Base-by-base conservation (phyloP, 1,140 invertebrate species). In the Dolichoris vasculosae region DNA sequence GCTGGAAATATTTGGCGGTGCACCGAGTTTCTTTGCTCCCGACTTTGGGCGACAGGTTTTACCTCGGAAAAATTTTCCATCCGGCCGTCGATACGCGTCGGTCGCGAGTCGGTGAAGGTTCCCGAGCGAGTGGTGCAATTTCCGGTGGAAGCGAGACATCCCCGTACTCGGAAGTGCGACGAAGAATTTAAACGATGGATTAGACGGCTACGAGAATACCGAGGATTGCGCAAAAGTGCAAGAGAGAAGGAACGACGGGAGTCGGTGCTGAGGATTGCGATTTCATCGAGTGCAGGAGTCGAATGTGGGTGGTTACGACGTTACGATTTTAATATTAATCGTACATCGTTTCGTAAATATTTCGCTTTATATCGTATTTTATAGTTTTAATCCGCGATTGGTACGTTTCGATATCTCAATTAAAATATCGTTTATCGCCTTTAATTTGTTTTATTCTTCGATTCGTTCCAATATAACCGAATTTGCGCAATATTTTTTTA, bases 251-350 rank as follows among this genome's bases (percentile, higher is more conserved):
- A 82, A 9, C 46, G 69, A 32, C 71, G 63, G 26, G 40, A 51
- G 23, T 35, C 46, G n/a, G 82, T 83, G 82, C 73, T 67, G 82
- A 83, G 82, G 55, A 77, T 83, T 67, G 82, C 82, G 82, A 77
- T 64, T 77, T 83, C 73, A 67, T 64, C 59, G 71, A 38, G n/a
- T 38, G 59, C 81, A 20, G 30, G 40, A 77, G 67, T 77, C 20
- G 13, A 51, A 32, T 59, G 82, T 83, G 77, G 82, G 82, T 77
- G 82, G 35, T 73, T 76, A 63, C 40, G 55, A 83, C 46, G 26
- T 64, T 77, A 67, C 59, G 35, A 83, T 83, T 77, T 59, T 77
- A 35, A 67, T 77, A 64, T 67, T 30, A 59, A 83, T 67, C 51
- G 11, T 75, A 51, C n/a, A 32, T 48, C 40, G 32, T 46, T 32